These are phyloP conservation scores for Sinonovacula constricta DNA, from an alignment of 1,140 invertebrate species.

Conservation along the genomic window DNA sequence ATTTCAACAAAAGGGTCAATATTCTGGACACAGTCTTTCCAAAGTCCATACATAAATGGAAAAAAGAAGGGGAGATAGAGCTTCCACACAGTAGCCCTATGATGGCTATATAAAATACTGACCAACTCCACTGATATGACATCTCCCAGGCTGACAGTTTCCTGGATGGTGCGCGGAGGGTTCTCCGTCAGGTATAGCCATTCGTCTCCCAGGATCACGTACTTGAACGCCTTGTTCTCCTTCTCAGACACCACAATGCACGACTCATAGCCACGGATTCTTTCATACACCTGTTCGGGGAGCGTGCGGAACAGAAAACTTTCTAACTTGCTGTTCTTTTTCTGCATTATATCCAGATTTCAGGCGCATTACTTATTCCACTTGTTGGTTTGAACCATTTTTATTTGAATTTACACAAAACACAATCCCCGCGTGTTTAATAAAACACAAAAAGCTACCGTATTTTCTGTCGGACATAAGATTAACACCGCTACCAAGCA, in stretches of 20 bases:
- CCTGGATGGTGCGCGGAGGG: slow-evolving; percentile 72
- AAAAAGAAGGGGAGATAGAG: no score
- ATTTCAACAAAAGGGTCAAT: no score
- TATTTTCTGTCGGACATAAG: background rate
- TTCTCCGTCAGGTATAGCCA: slow-evolving; percentile 77
- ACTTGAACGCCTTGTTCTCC: slow-evolving; percentile 76
- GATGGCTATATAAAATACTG: no score
- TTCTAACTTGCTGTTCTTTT: slow-evolving; percentile 76
- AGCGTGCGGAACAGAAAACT: slow-evolving; percentile 74
- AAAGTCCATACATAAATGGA: no score
- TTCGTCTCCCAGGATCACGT: slow-evolving; percentile 74
- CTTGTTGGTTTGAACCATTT: background rate
- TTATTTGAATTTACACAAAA: slow-evolving; percentile 13
- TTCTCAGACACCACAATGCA: slow-evolving; percentile 76
- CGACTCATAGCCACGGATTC: slow-evolving; percentile 77
- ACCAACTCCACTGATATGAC: slow-evolving; percentile 75
- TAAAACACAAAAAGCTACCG: slow-evolving; percentile 48
- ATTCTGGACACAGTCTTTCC: no score
- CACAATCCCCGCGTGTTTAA: slow-evolving; percentile 43
- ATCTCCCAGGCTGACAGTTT: slow-evolving; percentile 73
- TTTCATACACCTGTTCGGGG: slow-evolving; percentile 72
- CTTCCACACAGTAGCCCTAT: no score
- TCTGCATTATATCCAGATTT: slow-evolving; percentile 51
- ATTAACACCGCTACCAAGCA: slow-evolving; percentile 59
- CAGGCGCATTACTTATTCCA: background rate